Evolutionary conservation across 92 coral and sea anemone genomes (phyloP).

Genomic region (Epizoanthus scotinus): DNA sequence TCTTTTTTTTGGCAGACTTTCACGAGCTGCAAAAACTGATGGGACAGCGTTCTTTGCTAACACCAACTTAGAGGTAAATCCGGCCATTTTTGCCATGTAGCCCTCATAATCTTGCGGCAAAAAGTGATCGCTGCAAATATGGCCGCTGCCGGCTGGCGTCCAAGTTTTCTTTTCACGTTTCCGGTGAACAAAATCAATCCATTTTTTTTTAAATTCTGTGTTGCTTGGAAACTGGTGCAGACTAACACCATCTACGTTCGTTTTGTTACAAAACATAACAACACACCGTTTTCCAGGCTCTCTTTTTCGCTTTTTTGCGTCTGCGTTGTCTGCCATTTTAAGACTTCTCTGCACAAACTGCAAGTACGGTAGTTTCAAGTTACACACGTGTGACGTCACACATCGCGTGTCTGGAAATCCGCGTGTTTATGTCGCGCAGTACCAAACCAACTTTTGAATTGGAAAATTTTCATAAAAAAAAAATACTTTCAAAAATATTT

Average conservation of each 20-base stretch:
- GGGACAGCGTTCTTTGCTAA: constrained; percentile 33
- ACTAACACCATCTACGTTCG: constrained; percentile 33
- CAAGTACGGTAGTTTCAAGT: too few species aligned
- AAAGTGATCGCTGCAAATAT: constrained; percentile 63
- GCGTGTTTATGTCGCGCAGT: too few species aligned
- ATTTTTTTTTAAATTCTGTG: constrained; percentile 21
- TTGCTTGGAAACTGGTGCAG: constrained; percentile 33
- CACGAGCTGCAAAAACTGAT: not conserved
- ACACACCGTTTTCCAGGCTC: constrained; percentile 47
- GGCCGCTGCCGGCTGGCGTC: constrained; percentile 53
- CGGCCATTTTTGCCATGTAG: constrained; percentile 41
- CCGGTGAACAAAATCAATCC: constrained; percentile 42
- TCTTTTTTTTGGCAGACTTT: too few species aligned
- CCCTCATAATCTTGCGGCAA: constrained; percentile 7
- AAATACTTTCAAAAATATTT: too few species aligned
- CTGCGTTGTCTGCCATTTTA: too few species aligned
- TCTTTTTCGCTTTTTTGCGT: not conserved
- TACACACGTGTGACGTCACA: too few species aligned
- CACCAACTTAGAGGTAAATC: constrained; percentile 34
- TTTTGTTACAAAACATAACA: constrained; percentile 44
- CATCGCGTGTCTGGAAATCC: too few species aligned
- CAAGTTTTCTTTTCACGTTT: constrained; percentile 35
- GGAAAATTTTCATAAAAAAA: too few species aligned
- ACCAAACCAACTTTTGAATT: too few species aligned
- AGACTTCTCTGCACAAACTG: too few species aligned